Conservation (phyloP, 2,888 invertebrate species). For the Eupeodes latifasciatus region DNA sequence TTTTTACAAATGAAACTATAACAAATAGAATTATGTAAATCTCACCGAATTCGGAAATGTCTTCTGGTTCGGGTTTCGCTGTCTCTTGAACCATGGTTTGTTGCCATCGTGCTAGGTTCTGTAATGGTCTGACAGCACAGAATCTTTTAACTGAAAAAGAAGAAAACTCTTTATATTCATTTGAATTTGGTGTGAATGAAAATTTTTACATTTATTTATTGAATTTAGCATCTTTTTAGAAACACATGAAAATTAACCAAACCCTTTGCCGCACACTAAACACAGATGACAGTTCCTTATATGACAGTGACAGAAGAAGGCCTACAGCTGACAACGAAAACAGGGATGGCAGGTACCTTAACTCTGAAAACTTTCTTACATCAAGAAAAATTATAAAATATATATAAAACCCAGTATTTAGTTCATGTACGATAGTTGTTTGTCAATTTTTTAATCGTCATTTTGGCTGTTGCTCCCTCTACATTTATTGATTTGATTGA, state of each 20-base stretch:
- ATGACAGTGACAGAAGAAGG: conserved; percentile 1
- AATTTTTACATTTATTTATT: conserved; percentile 79
- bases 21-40: conserved; percentile 27
- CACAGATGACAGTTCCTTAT: conserved; percentile 28
- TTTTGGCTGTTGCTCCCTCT: no score
- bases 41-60: conserved; percentile 78
- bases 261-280: conserved; percentile 43
- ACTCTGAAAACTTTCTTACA: not conserved
- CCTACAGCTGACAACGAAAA: conserved; percentile 12
- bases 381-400: not conserved
- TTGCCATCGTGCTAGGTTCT: conserved; percentile 62
- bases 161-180: not conserved
- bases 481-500: no score
- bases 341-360: conserved; percentile 12
- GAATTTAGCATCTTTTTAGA: conserved; percentile 75
- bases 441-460: no score
- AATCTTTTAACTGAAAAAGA: conserved; percentile 38
- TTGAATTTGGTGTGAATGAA: not conserved
- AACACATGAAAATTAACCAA: conserved; percentile 31
- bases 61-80: conserved; percentile 77
- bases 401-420: not conserved
- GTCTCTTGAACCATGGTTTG: conserved; percentile 69
- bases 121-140: conserved; percentile 1
- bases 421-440: no score
- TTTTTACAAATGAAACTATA: not conserved